Conservation (phyloP, 2,113 vertebrate species). For the Neoarius graeffei region DNA sequence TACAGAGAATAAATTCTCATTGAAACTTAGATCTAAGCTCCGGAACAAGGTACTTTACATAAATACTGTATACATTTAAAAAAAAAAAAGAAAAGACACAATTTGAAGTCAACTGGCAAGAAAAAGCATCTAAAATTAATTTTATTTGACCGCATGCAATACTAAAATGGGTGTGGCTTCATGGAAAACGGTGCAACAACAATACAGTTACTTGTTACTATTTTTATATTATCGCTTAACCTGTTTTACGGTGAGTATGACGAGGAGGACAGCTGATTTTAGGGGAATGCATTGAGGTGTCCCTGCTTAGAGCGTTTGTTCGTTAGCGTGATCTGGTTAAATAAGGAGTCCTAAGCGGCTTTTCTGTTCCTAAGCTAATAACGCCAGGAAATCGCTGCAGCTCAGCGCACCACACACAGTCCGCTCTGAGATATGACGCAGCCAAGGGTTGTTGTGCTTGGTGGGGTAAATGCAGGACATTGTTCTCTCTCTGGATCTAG, state of each 20-base stretch:
- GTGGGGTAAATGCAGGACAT: constrained; percentile 25
- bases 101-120: not conserved
- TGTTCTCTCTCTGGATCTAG: constrained; percentile 26
- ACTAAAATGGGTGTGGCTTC: not conserved
- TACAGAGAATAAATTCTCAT: not conserved
- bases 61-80: not conserved
- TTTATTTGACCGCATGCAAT: not conserved
- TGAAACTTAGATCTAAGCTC: not conserved
- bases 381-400: constrained; percentile 65
- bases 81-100: not conserved
- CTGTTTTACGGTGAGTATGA: not conserved
- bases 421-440: constrained; percentile 61
- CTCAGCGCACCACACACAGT: constrained; percentile 43
- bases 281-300: constrained; percentile 20
- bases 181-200: not conserved
- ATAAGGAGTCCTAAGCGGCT: constrained; percentile 78
- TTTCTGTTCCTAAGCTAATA: constrained; percentile 78
- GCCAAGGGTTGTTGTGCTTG: constrained; percentile 47
- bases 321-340: constrained; percentile 71
- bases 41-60: not conserved
- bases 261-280: not conserved
- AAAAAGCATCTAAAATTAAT: not conserved
- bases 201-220: too few species aligned
- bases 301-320: constrained; percentile 35
- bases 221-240: not conserved